A percentile compares a stretch with the other conserved stretches of the same genome.
These are phyloP conservation scores for Smithornis capensis DNA, from an alignment of 2,113 vertebrate genomes.

Conservation along the genomic window DNA sequence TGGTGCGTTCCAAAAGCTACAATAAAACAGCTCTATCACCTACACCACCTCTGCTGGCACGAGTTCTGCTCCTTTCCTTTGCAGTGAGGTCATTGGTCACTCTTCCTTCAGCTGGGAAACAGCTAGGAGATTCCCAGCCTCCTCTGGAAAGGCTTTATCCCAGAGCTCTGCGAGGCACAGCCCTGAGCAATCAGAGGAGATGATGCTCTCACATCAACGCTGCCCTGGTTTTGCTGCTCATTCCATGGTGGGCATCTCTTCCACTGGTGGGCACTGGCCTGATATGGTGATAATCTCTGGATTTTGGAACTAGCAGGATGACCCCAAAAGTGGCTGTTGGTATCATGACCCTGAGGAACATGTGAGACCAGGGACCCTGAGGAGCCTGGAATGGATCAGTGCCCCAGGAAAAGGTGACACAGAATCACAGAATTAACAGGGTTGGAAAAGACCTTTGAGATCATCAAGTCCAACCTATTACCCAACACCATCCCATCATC, in stretches of 20 bases:
- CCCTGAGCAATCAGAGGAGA: rapidly evolving
- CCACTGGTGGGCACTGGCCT: rapidly evolving
- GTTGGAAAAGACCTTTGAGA: no score
- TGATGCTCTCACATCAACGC: rapidly evolving
- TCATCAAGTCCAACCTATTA: no score
- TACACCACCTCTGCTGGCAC: neutral
- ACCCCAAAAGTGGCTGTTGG: neutral
- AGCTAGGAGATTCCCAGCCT: neutral
- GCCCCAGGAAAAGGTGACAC: neutral
- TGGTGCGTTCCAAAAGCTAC: neutral
- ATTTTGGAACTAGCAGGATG: neutral
- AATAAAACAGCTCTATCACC: neutral
- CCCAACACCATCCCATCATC: no score
- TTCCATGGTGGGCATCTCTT: rapidly evolving
- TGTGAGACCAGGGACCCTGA: no score
- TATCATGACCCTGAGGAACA: neutral
- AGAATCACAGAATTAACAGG: no score
- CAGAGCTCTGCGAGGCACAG: neutral
- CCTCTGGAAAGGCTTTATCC: neutral
- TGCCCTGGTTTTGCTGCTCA: neutral
- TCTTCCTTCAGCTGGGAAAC: neutral
- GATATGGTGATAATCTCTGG: rapidly evolving
- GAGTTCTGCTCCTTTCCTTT: rapidly evolving
- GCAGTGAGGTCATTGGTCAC: neutral
- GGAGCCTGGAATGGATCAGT: neutral